A percentile compares a stretch with the other conserved stretches of the same genome.
Evolutionary conservation across 2,113 vertebrate genomes (phyloP).

Genomic region (Mohoua ochrocephala): DNA sequence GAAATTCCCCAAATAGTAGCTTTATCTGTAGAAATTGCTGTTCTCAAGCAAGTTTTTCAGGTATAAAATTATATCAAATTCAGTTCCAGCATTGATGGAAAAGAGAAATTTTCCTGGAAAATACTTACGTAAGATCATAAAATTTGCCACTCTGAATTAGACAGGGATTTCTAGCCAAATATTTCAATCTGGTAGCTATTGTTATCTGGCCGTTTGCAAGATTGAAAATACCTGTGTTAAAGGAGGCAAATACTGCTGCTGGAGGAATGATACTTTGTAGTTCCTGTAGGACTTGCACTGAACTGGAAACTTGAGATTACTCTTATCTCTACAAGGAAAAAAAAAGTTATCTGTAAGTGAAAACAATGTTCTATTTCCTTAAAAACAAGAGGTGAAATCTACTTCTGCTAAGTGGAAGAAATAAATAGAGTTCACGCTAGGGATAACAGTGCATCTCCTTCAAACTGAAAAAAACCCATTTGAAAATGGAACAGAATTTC

Average conservation of each 20-base stretch:
- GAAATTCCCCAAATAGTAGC: neutral
- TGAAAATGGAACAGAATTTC: slow-evolving; percentile 3
- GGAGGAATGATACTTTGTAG: neutral
- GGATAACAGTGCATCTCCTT: neutral
- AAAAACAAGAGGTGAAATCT: neutral
- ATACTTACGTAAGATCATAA: neutral
- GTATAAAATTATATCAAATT: neutral
- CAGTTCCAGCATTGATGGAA: neutral
- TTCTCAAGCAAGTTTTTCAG: neutral
- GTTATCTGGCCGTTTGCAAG: neutral
- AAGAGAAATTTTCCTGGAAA: neutral
- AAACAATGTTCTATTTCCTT: slow-evolving; percentile 23
- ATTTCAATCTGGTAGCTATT: neutral
- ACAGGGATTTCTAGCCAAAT: neutral
- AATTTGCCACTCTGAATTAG: neutral
- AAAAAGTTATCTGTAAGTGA: neutral
- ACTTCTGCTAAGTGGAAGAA: neutral
- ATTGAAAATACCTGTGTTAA: neutral
- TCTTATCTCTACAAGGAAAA: neutral
- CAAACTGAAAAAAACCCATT: neutral
- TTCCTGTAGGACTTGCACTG: neutral
- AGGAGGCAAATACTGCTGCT: neutral
- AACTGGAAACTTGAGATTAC: neutral
- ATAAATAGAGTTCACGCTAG: neutral
- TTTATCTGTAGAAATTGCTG: neutral